Conservation (phyloP, 1,140 invertebrate genomes). For the Oryzaephilus surinamensis region DNA sequence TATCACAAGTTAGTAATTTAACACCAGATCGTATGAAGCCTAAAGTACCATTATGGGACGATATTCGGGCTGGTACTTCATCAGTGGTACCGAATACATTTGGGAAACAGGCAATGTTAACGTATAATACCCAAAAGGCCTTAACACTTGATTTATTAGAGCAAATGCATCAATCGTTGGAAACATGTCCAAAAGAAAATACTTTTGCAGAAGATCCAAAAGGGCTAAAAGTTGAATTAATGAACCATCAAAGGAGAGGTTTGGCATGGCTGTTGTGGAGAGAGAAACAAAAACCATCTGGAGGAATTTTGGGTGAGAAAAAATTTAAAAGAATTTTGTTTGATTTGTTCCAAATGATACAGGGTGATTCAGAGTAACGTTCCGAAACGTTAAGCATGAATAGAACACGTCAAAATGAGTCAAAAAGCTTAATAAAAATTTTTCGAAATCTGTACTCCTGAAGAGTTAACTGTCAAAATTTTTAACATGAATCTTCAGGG, state of each 20-base stretch:
- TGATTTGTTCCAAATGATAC: no score
- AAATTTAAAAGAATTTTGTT: no score
- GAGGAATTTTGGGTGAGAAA: constrained; percentile 60
- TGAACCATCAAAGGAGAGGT: constrained; percentile 81
- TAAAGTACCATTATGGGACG: constrained; percentile 42
- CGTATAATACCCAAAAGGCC: constrained; percentile 48
- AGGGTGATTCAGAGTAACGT: no score
- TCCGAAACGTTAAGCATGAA: no score
- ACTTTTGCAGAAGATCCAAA: constrained; percentile 48
- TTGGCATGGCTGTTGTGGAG: constrained; percentile 83
- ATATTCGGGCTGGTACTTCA: constrained; percentile 39
- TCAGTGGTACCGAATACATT: constrained; percentile 43
- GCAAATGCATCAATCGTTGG: constrained; percentile 60
- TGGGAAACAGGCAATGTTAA: constrained; percentile 43
- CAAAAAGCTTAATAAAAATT: no score
- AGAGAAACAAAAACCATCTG: constrained; percentile 69
- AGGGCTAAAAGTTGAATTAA: constrained; percentile 55
- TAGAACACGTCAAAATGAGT: no score
- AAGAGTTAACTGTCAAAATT: no score
- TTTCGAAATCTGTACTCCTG: no score
- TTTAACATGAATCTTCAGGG: no score
- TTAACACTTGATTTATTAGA: constrained; percentile 61
- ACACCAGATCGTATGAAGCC: no score
- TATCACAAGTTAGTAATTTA: no score
- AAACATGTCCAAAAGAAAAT: constrained; percentile 50